Base-by-base conservation (phyloP, 1,140 invertebrate species). In the Lasioglossum albipes region DNA sequence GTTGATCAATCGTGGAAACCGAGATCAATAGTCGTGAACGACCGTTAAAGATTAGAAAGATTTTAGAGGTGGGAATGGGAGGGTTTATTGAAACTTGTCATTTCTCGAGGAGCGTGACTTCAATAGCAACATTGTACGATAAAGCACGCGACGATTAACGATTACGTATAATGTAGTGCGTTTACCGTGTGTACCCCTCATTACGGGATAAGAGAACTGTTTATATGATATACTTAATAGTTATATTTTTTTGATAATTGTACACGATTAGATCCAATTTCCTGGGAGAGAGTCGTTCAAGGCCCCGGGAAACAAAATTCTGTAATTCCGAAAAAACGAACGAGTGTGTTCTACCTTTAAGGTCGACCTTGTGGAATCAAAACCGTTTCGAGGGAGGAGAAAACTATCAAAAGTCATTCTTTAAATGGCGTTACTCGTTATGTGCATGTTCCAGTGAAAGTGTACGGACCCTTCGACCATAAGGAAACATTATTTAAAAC, bases 181-280 rank as follows among this genome's bases (percentile, higher is more conserved):
- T 71, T 59, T 18, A 64, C 5, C 20, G 45, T 62, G 52, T 18
- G 52, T 12, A 18, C 61, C 49, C 36, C 31, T 54, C 49, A 12
- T 73, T 70, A 49, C 27, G 49, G 68, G 18, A 36, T 20, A 42
- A 79, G 31, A 68, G 31, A 65, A 57, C 49, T 76, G 16, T 73
- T 74, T 49, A 74, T 49, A 49, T 49, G 45, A 49, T 49, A 49
- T 42, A 79, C 4, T 67, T 75, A 45, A 67, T 67, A 49, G 52
- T 79, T 75, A 52, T 69, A 68, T 75, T 69, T 80, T 69, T 75
- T 75, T 42, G 16, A 72, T 22, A 62, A 80, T 71, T 78, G 27
- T 71, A 78, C 76, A 62, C n/a, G 27, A 69, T 74, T 61, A 41
- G 36, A 20, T 54, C 36, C 20, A 20, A 69, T 20, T 18, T 69